Base-by-base conservation (phyloP, 2,888 invertebrate genomes). In the Monoplex corrugatus region DNA sequence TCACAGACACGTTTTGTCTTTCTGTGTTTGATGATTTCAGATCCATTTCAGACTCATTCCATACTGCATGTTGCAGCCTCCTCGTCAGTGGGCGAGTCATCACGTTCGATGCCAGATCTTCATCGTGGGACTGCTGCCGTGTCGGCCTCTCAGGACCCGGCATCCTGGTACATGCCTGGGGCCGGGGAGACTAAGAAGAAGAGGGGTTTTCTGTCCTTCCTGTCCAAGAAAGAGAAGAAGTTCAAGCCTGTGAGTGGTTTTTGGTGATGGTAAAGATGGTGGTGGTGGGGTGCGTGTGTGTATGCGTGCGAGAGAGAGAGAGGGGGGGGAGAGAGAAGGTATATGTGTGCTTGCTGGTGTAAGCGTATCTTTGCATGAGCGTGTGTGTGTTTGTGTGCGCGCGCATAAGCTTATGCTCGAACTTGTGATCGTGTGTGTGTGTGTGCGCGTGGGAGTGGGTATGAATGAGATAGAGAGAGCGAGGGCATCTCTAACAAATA, bases 111-210 rank as follows among this genome's bases (percentile, higher is more conserved):
- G 92, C 94, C 94, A 35, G 93, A 94, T 45, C 90, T 94, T 19
- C 92, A 93, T 1, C 90, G 88, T 32, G 90, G 90, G 35, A 89
- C 89, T 43, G 87, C 92, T 8, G 43, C 86, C 2, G 35, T 43
- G 6, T 6, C 63, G 32, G 50, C 87, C 16, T 80, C 83, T 16
- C 68, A 72, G 32, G 88, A 88, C 72, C 75, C 87, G 2, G 68
- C 85, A 10, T n/a, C 50, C 19, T 57, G 72, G 75, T 91, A 92
- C 89, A 92, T 92, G 91, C 92, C 93, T 2, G 91, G 91, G 0
- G 88, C 90, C 50, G 90, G 97, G 90, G 97, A 97, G 93, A 97
- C 97, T 92, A 97, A 97, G 91, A 96, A 97, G 89, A 96, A 97
- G 90, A 93, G 94, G 87, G 95, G 96, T 28, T 94, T 96, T 89